These are phyloP conservation scores for Monarcha castaneiventris DNA, from an alignment of 2,113 vertebrate genomes.

Conservation along the genomic window DNA sequence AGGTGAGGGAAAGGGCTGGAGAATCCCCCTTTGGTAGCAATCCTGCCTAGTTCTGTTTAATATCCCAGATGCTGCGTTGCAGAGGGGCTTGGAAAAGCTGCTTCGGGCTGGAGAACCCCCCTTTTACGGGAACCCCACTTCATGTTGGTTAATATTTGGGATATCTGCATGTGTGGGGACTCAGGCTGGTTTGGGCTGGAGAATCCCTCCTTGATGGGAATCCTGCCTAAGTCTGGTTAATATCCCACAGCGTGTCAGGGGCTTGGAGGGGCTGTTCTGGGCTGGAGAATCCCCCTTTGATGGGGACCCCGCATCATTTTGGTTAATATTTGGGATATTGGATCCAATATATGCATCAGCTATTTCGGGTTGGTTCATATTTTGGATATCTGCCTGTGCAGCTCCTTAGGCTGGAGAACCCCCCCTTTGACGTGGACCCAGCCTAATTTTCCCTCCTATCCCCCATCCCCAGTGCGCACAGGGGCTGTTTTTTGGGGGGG, in stretches of 20 bases:
- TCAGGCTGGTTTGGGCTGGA: not conserved
- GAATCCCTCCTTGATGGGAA: too few species aligned
- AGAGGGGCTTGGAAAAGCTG: accelerated
- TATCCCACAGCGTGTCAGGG: not conserved
- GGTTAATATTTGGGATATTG: not conserved
- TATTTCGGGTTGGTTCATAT: not conserved
- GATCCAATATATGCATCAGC: not conserved
- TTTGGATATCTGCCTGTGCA: not conserved
- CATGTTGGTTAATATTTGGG: accelerated
- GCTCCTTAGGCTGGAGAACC: accelerated
- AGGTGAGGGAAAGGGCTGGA: not conserved
- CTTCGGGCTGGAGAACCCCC: not conserved
- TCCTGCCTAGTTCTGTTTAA: accelerated
- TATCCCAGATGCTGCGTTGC: accelerated
- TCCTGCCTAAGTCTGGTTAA: not conserved
- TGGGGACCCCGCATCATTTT: accelerated
- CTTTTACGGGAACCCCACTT: accelerated
- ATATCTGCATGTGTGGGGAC: too few species aligned
- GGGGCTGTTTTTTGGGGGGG: not conserved
- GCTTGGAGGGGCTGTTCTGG: not conserved
- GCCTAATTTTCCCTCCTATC: accelerated
- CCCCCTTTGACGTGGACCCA: not conserved
- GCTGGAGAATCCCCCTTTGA: not conserved
- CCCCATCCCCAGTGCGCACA: accelerated
- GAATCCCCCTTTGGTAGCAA: not conserved